Percentiles rank a stretch among this genome's conserved stretches.
These are phyloP conservation scores for Reinhardtius hippoglossoides DNA, from an alignment of 2,113 vertebrate genomes.

Conservation along the genomic window DNA sequence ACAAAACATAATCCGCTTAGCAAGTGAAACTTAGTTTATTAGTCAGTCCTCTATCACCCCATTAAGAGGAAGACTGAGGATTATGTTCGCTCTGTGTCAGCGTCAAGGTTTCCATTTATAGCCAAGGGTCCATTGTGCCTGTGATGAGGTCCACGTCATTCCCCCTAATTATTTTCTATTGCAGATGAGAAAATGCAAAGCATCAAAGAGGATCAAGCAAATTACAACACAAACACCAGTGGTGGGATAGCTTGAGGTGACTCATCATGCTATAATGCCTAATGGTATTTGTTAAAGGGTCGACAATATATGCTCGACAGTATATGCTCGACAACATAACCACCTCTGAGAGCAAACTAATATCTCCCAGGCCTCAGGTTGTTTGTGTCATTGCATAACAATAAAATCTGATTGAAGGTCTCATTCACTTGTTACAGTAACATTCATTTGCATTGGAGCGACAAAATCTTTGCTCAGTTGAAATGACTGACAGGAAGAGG, in stretches of 20 bases:
- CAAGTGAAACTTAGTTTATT: conserved; percentile 62
- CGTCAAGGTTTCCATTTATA: conserved; percentile 38
- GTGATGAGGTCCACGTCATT: conserved; percentile 28
- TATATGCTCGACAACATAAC: background rate
- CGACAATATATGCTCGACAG: background rate
- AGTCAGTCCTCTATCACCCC: conserved; percentile 49
- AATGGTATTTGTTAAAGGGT: background rate
- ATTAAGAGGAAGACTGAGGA: conserved; percentile 63
- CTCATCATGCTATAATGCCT: background rate
- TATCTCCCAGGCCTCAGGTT: too few species aligned
- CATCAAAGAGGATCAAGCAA: background rate
- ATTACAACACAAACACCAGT: background rate
- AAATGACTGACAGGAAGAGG: too few species aligned
- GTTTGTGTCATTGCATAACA: too few species aligned
- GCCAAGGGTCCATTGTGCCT: conserved; percentile 17
- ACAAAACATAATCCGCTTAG: conserved; percentile 77
- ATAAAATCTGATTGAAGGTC: background rate
- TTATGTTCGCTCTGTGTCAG: conserved; percentile 60
- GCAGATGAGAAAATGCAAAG: conserved; percentile 1
- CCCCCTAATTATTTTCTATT: conserved; percentile 11
- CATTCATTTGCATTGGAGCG: background rate
- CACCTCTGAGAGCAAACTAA: background rate
- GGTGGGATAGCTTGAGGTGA: background rate
- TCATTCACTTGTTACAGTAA: background rate
- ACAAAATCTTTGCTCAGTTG: too few species aligned